Percentiles rank a stretch among this genome's conserved stretches.
Conservation (phyloP, 2,113 vertebrate genomes). For the Prionailurus viverrinus region DNA sequence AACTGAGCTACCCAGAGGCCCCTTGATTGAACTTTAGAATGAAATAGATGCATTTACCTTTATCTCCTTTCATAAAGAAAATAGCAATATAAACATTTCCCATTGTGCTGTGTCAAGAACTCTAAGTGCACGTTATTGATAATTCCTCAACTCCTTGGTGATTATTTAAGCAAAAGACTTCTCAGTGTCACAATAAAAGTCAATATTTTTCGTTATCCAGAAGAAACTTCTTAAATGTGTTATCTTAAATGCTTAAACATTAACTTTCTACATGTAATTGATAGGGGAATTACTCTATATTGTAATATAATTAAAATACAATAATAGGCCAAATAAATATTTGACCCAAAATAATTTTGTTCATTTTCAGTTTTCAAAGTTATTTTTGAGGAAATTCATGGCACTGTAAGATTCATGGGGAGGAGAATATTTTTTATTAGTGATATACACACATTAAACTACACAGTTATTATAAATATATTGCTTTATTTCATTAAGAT, state of each 20-base stretch:
- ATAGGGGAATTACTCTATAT: background rate
- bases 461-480: background rate
- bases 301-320: background rate
- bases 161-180: background rate
- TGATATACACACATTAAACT: background rate
- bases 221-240: background rate
- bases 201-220: background rate
- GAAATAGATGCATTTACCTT: background rate
- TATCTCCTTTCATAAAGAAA: background rate
- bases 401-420: background rate
- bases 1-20: no score
- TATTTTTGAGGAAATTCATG: background rate
- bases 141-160: background rate
- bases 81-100: background rate
- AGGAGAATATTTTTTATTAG: background rate
- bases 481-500: background rate
- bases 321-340: background rate
- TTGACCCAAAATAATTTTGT: background rate
- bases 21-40: background rate
- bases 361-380: background rate
- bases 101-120: background rate
- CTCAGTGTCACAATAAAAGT: background rate
- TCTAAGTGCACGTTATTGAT: background rate
- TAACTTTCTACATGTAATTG: background rate
- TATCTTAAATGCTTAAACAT: background rate